Evolutionary conservation across 2,113 vertebrate genomes (phyloP), one percentile per base, ranked within the genome.

Genomic region (Puffinus mauretanicus): DNA sequence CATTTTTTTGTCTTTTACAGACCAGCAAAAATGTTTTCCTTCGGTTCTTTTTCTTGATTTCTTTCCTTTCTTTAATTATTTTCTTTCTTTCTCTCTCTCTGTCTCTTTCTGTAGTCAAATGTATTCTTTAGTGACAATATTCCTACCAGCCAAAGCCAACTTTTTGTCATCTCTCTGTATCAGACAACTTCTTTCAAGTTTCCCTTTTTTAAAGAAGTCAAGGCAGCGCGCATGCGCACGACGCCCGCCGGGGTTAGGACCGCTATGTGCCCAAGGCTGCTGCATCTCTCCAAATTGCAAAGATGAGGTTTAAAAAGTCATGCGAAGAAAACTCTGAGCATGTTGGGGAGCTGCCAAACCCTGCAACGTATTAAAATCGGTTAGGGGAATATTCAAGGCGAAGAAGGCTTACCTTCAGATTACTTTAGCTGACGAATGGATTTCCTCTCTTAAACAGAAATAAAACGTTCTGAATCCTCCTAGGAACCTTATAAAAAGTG

Each of bases 141-240:
- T 88, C 51, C n/a, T 67, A 67, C 65, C 52, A 66, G 36, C 30
- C 44, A 94, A 75, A 93, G 60, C 25, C 60, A 86, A 82, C 46
- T 62, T 38, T 94, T 72, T 73, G 75, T 88, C 93, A 49, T 80
- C 51, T 76, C 40, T 57, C 49, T 6, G 19, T 38, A 29, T 67
- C n/a, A 86, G 70, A 69, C 78, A 84, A 89, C 82, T 89, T 94
- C 90, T 96, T 88, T 79, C 55, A 60, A 93, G 58, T 88, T 86
- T 49, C 84, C 47, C 27, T 72, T 49, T 17, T 44, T 47, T 11
- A 22, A 38, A 51, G 40, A 18, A 24, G 6, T 1, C 0, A 3
- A 16, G n/a, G 30, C 24, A 46, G 32, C n/a, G 64, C 87, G 85
- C 96, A 93, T 96, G 97, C 79, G 78, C 86, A 11, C 1, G 27